phyloP scores from a whole-genome alignment of 2,888 invertebrate species.

The Schizotus pectinicornis region DNA sequence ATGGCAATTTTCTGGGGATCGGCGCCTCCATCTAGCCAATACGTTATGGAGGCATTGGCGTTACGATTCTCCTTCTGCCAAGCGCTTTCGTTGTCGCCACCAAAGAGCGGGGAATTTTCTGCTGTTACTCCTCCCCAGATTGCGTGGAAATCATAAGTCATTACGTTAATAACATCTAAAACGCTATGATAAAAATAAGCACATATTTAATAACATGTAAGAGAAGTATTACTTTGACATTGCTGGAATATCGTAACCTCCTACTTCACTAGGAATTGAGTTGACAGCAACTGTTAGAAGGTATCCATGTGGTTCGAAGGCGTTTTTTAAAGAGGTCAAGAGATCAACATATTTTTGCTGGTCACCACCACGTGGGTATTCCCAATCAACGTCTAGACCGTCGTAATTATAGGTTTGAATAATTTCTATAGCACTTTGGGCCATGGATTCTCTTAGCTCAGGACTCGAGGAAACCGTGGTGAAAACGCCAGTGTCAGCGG shows the following conservation, averaged over 20 bases:
- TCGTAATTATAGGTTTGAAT: constrained; percentile 29
- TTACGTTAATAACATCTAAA: constrained; percentile 22
- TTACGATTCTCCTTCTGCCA: constrained; percentile 29
- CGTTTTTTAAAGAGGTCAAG: constrained; percentile 61
- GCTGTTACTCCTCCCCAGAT: constrained; percentile 23
- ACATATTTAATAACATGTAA: background rate
- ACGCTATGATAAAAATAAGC: constrained; percentile 21
- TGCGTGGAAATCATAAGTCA: constrained; percentile 25
- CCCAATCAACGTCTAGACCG: constrained; percentile 38
- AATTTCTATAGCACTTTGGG: constrained; percentile 14
- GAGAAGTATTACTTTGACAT: constrained; percentile 57
- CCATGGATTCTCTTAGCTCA: constrained; percentile 2
- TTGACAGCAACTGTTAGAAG: constrained; percentile 66
- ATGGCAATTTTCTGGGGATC: constrained; percentile 23
- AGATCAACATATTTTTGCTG: constrained; percentile 42
- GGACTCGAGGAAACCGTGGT: background rate
- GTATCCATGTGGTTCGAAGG: constrained; percentile 61
- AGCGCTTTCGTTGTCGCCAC: constrained; percentile 28
- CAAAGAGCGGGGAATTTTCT: constrained; percentile 26
- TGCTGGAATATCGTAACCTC: constrained; percentile 65
- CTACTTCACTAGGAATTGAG: constrained; percentile 59
- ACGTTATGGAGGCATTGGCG: constrained; percentile 22
- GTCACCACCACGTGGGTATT: constrained; percentile 31
- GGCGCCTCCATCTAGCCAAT: constrained; percentile 26
- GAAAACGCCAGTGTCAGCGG: constrained; percentile 12